phyloP scores from a whole-genome alignment of 2,888 invertebrate species.

The Maniola hyperantus region DNA sequence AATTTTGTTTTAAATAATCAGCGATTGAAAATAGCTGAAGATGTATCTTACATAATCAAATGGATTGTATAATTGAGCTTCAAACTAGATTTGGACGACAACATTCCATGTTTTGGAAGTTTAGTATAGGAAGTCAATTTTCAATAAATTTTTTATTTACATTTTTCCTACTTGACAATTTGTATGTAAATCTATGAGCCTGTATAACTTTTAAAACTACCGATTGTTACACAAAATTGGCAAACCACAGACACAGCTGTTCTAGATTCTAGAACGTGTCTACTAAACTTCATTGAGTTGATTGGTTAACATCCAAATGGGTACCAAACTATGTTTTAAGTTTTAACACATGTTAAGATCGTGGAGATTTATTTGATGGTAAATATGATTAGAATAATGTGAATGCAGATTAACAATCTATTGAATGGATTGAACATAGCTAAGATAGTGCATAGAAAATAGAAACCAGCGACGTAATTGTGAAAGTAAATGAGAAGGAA shows the following conservation, averaged over 20 bases:
- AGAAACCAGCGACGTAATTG: conserved; percentile 63
- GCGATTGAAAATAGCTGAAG: not conserved
- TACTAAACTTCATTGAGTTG: too few relatives aligned
- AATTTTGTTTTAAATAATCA: not conserved
- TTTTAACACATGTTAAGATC: not conserved
- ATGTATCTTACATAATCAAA: not conserved
- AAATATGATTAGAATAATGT: not conserved
- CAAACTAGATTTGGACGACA: not conserved
- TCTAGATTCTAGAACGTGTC: too few relatives aligned
- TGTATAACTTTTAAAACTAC: too few relatives aligned
- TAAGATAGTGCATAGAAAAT: conserved; percentile 43
- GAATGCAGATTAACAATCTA: conserved; percentile 23
- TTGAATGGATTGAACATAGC: conserved; percentile 22
- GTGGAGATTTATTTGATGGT: not conserved
- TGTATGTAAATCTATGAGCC: too few relatives aligned
- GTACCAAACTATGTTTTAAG: not conserved
- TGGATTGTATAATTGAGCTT: not conserved
- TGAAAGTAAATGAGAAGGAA: conserved; percentile 73
- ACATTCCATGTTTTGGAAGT: not conserved
- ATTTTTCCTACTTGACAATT: too few relatives aligned
- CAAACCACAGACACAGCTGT: too few relatives aligned
- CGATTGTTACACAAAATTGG: too few relatives aligned
- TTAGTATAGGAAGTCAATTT: too few relatives aligned
- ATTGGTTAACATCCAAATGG: too few relatives aligned
- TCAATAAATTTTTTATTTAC: too few relatives aligned